Percentiles rank a stretch among this genome's conserved stretches.
phyloP scores from a whole-genome alignment of 2,888 invertebrate genomes.

The Drosophila subsilvestris region DNA sequence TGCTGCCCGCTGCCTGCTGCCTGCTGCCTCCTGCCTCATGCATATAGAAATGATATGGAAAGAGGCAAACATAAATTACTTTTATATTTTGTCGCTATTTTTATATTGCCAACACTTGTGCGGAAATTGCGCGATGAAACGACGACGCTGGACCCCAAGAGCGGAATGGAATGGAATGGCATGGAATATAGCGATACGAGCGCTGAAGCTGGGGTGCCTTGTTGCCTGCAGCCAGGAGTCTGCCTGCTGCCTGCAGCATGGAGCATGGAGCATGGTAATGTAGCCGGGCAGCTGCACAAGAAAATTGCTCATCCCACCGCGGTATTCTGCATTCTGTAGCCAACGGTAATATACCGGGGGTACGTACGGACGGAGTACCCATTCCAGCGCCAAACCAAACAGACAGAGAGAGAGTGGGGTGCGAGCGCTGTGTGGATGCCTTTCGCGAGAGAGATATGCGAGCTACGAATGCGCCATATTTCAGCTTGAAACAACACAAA shows the following conservation, averaged over 20 bases:
- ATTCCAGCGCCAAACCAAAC: too few species aligned
- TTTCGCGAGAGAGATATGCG: slow-evolving; percentile 68
- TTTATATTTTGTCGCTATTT: slow-evolving; percentile 79
- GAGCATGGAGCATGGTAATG: slow-evolving; percentile 4
- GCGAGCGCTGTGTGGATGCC: slow-evolving; percentile 37
- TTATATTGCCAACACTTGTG: slow-evolving; percentile 80
- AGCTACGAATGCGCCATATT: slow-evolving; percentile 62
- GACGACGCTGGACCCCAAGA: slow-evolving; percentile 48
- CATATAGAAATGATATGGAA: slow-evolving; percentile 73
- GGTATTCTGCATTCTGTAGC: slow-evolving; percentile 60
- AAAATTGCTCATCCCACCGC: slow-evolving; percentile 24
- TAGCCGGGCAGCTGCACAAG: slow-evolving; percentile 8
- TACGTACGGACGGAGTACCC: too few species aligned
- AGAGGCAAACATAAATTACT: slow-evolving; percentile 76
- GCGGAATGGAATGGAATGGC: slow-evolving; percentile 29
- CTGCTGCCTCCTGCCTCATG: slow-evolving; percentile 19
- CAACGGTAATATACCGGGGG: too few species aligned
- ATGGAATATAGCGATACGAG: slow-evolving; percentile 14
- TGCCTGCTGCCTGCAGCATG: not conserved
- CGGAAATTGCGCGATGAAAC: slow-evolving; percentile 79
- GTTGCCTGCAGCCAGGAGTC: slow-evolving; percentile 2
- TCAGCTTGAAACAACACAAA: slow-evolving; percentile 54
- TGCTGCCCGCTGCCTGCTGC: slow-evolving; percentile 8
- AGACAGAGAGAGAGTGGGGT: not conserved
- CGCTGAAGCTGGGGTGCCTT: slow-evolving; percentile 3